Conservation (phyloP, 2,797 vertebrate species). For the Eleutherodactylus coqui region DNA sequence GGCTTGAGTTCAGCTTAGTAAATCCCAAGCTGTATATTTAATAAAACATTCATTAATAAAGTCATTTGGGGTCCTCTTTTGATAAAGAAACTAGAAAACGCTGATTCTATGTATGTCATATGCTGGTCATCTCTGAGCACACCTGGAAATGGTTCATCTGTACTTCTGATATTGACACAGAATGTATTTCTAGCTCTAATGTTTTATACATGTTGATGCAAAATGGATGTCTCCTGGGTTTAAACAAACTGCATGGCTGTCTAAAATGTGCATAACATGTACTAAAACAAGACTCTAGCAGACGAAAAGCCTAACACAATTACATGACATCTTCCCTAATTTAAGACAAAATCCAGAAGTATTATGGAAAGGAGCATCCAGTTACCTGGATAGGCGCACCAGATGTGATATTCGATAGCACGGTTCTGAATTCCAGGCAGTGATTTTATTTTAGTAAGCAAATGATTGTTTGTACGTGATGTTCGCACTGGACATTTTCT, state of each 20-base stretch:
- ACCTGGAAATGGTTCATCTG: conserved; percentile 52
- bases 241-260: conserved; percentile 42
- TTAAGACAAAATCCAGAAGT: conserved; percentile 23
- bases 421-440: neutral
- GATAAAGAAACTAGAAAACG: neutral
- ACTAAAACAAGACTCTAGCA: conserved; percentile 42
- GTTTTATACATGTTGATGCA: conserved; percentile 58
- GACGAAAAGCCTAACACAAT: conserved; percentile 34
- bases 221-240: conserved; percentile 52
- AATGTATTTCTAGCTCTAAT: conserved; percentile 48
- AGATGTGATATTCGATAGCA: neutral
- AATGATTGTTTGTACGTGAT: neutral
- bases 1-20: neutral
- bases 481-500: neutral
- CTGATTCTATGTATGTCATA: conserved; percentile 44
- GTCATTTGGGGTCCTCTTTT: neutral
- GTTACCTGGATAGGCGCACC: neutral
- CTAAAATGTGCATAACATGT: conserved; percentile 43
- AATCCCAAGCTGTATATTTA: neutral
- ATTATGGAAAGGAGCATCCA: neutral
- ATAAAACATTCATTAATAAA: neutral
- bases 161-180: conserved; percentile 38
- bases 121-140: conserved; percentile 39
- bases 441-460: neutral
- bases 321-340: conserved; percentile 31